Conservation (phyloP, 2,888 invertebrate genomes). For the Tetragonula carbonaria region DNA sequence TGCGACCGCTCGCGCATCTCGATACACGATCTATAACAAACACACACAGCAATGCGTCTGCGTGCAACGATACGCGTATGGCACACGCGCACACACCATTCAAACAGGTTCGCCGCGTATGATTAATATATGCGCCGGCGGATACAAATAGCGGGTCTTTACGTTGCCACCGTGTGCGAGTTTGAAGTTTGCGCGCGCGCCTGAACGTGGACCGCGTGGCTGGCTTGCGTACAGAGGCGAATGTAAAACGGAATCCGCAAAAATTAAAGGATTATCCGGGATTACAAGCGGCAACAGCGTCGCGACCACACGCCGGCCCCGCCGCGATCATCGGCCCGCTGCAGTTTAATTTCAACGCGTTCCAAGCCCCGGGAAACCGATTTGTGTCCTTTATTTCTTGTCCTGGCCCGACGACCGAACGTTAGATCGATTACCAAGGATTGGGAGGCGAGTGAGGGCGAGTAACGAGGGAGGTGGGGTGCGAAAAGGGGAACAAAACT, state of each 20-base stretch:
- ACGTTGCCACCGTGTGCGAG: conserved; percentile 13
- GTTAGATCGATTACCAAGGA: conserved; percentile 57
- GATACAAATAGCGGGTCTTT: conserved; percentile 46
- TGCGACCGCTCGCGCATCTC: conserved; percentile 1
- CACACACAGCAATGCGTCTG: background rate
- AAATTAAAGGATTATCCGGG: conserved; percentile 79
- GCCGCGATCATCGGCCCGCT: conserved; percentile 38
- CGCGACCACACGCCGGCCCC: conserved; percentile 23
- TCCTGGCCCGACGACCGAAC: conserved; percentile 3
- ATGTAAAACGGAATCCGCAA: conserved; percentile 67
- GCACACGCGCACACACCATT: background rate
- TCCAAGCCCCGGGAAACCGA: conserved; percentile 50
- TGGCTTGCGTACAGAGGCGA: background rate
- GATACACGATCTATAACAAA: conserved; percentile 11
- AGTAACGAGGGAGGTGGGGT: too few relatives aligned
- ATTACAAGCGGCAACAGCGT: conserved; percentile 70
- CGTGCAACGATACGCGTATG: background rate
- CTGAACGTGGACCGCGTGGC: background rate
- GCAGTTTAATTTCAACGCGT: conserved; percentile 67
- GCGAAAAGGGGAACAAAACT: background rate
- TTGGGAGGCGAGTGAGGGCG: too few relatives aligned
- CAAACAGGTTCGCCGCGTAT: conserved; percentile 21
- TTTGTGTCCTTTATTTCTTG: conserved; percentile 58
- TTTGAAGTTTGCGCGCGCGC: background rate
- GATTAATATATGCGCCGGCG: conserved; percentile 53